These are phyloP conservation scores for Drosophila baimaii DNA, from an alignment of 1,140 invertebrate species.

Conservation along the genomic window DNA sequence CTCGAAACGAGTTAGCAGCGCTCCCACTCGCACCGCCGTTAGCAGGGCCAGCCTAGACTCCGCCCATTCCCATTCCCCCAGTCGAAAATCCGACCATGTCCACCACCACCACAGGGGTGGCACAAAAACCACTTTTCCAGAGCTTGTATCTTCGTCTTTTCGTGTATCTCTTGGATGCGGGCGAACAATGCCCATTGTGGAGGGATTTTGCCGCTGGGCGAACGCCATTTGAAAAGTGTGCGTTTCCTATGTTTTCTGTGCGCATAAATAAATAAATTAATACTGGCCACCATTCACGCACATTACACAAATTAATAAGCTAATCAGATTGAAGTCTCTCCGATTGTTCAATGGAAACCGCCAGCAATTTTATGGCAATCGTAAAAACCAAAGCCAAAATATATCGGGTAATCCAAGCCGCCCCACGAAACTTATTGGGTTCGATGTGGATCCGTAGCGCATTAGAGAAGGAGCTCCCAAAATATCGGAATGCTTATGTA, in stretches of 20 bases:
- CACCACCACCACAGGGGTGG: constrained; percentile 27
- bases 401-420: constrained; percentile 57
- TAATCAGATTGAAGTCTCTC: constrained; percentile 47
- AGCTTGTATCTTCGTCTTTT: constrained; percentile 9
- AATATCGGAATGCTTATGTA: constrained; percentile 33
- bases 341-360: constrained; percentile 47
- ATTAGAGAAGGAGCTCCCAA: constrained; percentile 42
- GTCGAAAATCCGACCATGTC: not conserved
- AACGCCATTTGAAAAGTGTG: constrained; percentile 25
- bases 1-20: constrained; percentile 54
- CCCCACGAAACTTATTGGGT: constrained; percentile 23
- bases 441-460: constrained; percentile 34
- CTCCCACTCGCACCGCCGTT: constrained; percentile 33
- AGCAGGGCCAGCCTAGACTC: constrained; percentile 10
- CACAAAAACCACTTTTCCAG: constrained; percentile 39
- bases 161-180: constrained; percentile 44
- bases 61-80: constrained; percentile 32
- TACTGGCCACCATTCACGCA: constrained; percentile 31
- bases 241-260: constrained; percentile 11
- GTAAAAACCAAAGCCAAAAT: constrained; percentile 28
- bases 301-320: constrained; percentile 66
- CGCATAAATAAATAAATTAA: constrained; percentile 68
- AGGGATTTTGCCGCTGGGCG: constrained; percentile 48
- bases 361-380: constrained; percentile 54
- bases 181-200: constrained; percentile 55